Base-by-base conservation (phyloP, 2,888 invertebrate species). In the Drosophila phalerata region DNA sequence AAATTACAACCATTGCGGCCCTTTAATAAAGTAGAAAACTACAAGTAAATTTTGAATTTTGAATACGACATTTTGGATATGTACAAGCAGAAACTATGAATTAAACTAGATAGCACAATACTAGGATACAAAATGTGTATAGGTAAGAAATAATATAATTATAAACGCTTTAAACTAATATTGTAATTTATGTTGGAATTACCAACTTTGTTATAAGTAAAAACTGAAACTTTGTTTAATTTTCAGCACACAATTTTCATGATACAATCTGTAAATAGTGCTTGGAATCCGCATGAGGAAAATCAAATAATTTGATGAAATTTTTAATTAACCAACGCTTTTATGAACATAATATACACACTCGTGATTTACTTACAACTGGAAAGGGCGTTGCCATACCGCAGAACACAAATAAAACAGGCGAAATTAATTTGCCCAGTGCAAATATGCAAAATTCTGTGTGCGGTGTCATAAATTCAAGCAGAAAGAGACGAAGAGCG, bases 261-360 rank as follows among this genome's bases (percentile, higher is more conserved):
- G 32, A 49, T 38, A 6, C 25, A 37, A 37, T 34, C 17, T 34
- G 48, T 40, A 53, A 52, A n/a, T 48, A 45, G 47, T 48, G 28
- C 38, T n/a, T 5, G 40, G 38, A n/a, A 0, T 37, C 13, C 19
- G 13, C n/a, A 22, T 8, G 25, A 25, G 32, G 19, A 49, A 66
- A 62, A 58, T 67, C 53, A 73, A 70, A 82, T 74, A 70, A 77
- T 85, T 83, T 78, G 79, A 74, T 61, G 73, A 83, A 63, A 69
- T 77, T 89, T 85, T 85, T 85, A 85, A 85, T 85, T 85, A 85
- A 85, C 88, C 85, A 82, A 74, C 73, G 62, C 45, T 68, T 69
- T 72, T 66, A 47, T 75, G 65, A 40, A 65, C 62, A 64, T 60
- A 37, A 34, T 25, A 37, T 19, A 32, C 32, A 47, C 2, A 34